Base-by-base conservation (phyloP, 2,113 vertebrate species). In the Nothocercus julius region DNA sequence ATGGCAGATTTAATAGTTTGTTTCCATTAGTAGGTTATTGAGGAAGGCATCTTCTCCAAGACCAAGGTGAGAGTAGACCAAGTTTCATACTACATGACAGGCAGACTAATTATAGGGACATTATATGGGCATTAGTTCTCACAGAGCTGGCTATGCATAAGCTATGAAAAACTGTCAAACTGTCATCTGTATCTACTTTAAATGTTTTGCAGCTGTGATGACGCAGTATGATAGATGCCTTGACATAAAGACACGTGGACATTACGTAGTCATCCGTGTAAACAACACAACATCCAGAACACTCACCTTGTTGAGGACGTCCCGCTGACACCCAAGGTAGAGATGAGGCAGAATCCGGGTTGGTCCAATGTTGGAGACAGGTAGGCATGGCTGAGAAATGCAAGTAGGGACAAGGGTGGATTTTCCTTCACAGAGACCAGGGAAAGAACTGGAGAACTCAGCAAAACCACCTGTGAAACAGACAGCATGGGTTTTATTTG, bases 281-380 rank as follows among this genome's bases (percentile, higher is more conserved):
- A 94, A 86, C 40, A 78, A 47, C 9, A 1, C 2, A 63, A 59
- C 75, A 72, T 85, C 61, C 72, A 85, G 82, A 92, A 82, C 2
- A 28, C 97, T 93, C 95, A 99, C 99, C 99, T 98, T 98, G 97
- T 99, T 99, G 61, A 99, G 98, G 69, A 99, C 99, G 67, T 99
- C 99, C 25, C 99, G 97, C 96, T 99, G 99, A 93, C 99, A 99
- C 93, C 99, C 99, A 73, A 99, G 98, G 93, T 99, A 99, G 69
- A 99, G 98, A 96, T 99, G 99, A 62, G 99, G 98, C 94, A 99
- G 98, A 96, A 99, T 99, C 89, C 99, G 98, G 4, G 99, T 99
- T 28, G 99, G 99, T 7, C 99, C 99, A 10, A 92, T 87, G 97
- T 97, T 99, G 97, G 98, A 97, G 58, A 99, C 97, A 1, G 99